Percentiles rank a stretch among this genome's conserved stretches.
Evolutionary conservation across 1,140 invertebrate genomes (phyloP).

Genomic region (Vanessa atalanta): DNA sequence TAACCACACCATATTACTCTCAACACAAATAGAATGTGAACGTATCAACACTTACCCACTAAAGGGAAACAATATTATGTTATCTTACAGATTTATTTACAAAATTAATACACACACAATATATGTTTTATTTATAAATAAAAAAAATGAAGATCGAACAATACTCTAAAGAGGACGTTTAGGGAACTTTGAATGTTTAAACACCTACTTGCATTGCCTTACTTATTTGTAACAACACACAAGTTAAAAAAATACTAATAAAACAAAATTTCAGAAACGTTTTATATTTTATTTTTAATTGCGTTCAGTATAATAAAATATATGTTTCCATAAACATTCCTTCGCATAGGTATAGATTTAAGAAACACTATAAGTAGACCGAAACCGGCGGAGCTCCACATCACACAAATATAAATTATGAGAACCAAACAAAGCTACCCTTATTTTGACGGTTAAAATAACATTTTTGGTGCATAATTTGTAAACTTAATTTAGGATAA

Average conservation of each 20-base stretch:
- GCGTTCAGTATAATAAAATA: too few relatives aligned
- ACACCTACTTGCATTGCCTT: not conserved
- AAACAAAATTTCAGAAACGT: not conserved
- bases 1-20: constrained; percentile 45
- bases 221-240: constrained; percentile 2
- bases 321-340: too few relatives aligned
- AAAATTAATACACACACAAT: constrained; percentile 35
- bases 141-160: constrained; percentile 2
- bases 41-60: constrained; percentile 66
- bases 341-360: too few relatives aligned
- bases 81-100: constrained; percentile 65
- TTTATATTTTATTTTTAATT: not conserved
- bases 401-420: too few relatives aligned
- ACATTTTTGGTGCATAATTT: too few relatives aligned
- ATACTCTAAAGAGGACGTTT: constrained; percentile 7
- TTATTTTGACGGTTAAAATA: too few relatives aligned
- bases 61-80: constrained; percentile 54
- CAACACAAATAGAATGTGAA: constrained; percentile 76
- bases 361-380: too few relatives aligned
- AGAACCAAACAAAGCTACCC: too few relatives aligned
- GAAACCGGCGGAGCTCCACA: too few relatives aligned
- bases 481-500: too few relatives aligned
- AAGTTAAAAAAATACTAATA: not conserved
- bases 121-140: constrained; percentile 17
- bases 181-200: constrained; percentile 4